These are phyloP conservation scores for Aplocera efformata DNA, from an alignment of 2,888 invertebrate species.

Conservation along the genomic window DNA sequence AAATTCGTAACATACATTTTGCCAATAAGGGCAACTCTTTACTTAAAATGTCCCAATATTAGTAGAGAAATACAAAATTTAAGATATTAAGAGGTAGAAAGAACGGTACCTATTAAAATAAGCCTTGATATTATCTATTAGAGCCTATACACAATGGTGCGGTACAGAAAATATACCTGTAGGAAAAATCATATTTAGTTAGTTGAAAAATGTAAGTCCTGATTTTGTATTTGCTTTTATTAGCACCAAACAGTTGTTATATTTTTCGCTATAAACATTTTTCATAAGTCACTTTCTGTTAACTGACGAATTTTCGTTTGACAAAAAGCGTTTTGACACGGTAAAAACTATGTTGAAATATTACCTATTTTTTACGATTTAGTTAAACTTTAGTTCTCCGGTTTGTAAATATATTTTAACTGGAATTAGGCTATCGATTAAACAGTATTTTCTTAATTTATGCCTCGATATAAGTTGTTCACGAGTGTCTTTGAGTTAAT, in stretches of 20 bases:
- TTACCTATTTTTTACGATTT: conserved; percentile 25
- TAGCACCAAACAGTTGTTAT: neutral
- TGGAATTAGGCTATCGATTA: conserved; percentile 67
- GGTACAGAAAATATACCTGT: conserved; percentile 37
- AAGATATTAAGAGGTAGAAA: conserved; percentile 36
- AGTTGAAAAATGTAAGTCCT: neutral
- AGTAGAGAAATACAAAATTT: conserved; percentile 21
- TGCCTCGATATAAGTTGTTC: conserved; percentile 71
- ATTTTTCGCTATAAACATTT: too few species aligned
- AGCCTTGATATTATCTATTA: conserved; percentile 60
- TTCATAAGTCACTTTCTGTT: too few species aligned
- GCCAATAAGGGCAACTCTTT: neutral
- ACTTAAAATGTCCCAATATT: conserved; percentile 14
- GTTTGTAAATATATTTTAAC: conserved; percentile 71
- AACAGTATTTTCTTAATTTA: conserved; percentile 79
- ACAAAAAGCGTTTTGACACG: too few species aligned
- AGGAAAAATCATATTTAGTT: conserved; percentile 20
- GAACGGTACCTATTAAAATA: conserved; percentile 67
- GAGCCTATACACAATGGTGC: conserved; percentile 60
- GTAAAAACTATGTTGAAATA: conserved; percentile 10
- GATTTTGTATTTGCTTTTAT: conserved; percentile 3
- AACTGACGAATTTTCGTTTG: too few species aligned
- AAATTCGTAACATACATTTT: neutral
- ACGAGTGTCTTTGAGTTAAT: conserved; percentile 70
- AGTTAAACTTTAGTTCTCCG: conserved; percentile 53